Conservation (phyloP, 1,140 invertebrate genomes). For the Melanaphis sacchari region DNA sequence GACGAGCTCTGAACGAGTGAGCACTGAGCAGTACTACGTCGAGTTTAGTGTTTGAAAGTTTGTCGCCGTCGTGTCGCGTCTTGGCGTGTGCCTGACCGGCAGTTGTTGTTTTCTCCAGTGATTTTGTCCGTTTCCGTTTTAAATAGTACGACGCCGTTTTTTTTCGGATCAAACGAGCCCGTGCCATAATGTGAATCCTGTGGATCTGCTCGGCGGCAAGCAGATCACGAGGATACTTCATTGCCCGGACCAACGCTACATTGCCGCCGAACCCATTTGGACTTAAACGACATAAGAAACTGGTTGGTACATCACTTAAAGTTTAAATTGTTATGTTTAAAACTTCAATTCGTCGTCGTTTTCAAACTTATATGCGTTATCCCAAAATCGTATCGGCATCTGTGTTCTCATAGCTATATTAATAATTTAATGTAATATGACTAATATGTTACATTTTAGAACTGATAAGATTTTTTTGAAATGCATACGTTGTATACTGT, state of each 20-base stretch:
- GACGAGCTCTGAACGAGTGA: background rate
- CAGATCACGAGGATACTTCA: background rate
- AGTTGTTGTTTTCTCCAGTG: background rate
- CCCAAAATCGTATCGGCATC: background rate
- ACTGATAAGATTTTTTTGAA: background rate
- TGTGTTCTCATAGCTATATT: background rate
- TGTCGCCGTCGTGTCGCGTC: background rate
- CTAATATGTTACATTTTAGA: background rate
- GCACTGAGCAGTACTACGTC: background rate
- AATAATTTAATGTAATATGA: background rate
- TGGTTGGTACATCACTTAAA: background rate
- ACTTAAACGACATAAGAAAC: background rate
- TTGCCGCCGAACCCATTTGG: background rate
- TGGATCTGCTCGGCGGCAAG: conserved; percentile 24
- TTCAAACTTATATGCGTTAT: background rate
- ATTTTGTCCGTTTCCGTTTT: background rate
- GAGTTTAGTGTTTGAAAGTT: conserved; percentile 20
- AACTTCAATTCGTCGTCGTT: background rate
- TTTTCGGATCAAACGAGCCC: background rate
- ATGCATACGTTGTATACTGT: background rate
- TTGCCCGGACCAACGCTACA: background rate
- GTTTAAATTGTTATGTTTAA: background rate
- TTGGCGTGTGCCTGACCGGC: background rate
- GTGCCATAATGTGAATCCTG: conserved; percentile 8
- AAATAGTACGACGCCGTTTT: background rate